Conservation (phyloP, 2,797 vertebrate genomes). For the Heteromormyrus szaboi region DNA sequence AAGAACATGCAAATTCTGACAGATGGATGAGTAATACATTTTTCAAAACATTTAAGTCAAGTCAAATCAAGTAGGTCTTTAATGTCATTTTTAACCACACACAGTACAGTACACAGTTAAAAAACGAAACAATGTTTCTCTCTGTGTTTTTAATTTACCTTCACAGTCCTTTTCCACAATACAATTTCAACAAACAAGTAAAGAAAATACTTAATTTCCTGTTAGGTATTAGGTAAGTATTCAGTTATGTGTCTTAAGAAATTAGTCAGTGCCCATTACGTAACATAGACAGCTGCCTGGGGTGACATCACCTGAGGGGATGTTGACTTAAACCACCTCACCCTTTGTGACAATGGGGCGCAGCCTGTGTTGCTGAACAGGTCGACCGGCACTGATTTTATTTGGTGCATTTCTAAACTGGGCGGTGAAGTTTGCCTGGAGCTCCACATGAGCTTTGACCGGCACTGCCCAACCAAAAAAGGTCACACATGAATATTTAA, state of each 20-base stretch:
- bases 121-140: too few species aligned
- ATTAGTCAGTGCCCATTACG: neutral
- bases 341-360: neutral
- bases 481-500: neutral
- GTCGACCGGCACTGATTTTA: neutral
- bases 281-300: neutral
- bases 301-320: neutral
- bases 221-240: neutral
- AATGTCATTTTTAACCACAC: too few species aligned
- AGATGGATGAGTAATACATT: neutral
- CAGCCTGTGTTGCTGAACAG: neutral
- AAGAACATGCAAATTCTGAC: neutral
- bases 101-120: too few species aligned
- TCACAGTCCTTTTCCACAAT: neutral
- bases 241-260: neutral
- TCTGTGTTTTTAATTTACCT: neutral
- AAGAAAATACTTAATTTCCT: neutral
- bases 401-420: neutral
- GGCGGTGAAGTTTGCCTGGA: neutral
- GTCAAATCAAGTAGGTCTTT: too few species aligned
- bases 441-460: neutral
- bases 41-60: neutral
- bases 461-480: neutral
- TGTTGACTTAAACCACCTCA: neutral
- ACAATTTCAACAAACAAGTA: neutral